Percentiles rank a stretch among this genome's conserved stretches.
These are phyloP conservation scores for Empidonax alnorum DNA, from an alignment of 2,113 vertebrate genomes.

Conservation along the genomic window DNA sequence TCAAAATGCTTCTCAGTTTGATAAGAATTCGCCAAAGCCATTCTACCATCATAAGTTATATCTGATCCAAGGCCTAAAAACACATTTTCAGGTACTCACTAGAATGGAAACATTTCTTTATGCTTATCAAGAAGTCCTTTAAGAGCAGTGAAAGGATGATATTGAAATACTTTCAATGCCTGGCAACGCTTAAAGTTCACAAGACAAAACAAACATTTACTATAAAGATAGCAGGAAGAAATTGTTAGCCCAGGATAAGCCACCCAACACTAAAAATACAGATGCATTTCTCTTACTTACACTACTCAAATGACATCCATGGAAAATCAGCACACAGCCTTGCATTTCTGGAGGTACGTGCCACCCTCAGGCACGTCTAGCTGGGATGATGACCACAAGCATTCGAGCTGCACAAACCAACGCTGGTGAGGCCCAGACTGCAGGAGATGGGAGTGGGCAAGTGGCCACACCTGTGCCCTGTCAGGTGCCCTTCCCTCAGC, in stretches of 20 bases:
- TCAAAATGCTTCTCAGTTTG: not conserved
- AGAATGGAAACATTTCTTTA: not conserved
- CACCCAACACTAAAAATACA: not conserved
- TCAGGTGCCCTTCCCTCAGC: not conserved
- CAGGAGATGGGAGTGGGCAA: fast-evolving
- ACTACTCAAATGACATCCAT: fast-evolving
- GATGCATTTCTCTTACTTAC: fast-evolving
- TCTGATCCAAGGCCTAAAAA: not conserved
- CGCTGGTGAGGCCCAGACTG: fast-evolving
- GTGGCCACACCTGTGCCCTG: not conserved
- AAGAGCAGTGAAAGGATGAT: not conserved
- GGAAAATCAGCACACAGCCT: fast-evolving
- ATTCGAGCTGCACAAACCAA: too few species aligned
- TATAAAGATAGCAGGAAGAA: not conserved
- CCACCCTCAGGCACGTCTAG: fast-evolving
- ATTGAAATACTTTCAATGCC: not conserved
- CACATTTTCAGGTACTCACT: not conserved
- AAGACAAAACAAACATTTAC: not conserved
- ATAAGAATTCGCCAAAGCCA: not conserved
- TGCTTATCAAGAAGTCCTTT: not conserved
- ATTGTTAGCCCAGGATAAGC: not conserved
- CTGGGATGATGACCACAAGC: fast-evolving
- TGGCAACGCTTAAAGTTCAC: not conserved
- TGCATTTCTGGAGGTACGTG: fast-evolving
- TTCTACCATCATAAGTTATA: not conserved